Conservation (phyloP, 2,888 invertebrate genomes). For the Cephus rjabovi region DNA sequence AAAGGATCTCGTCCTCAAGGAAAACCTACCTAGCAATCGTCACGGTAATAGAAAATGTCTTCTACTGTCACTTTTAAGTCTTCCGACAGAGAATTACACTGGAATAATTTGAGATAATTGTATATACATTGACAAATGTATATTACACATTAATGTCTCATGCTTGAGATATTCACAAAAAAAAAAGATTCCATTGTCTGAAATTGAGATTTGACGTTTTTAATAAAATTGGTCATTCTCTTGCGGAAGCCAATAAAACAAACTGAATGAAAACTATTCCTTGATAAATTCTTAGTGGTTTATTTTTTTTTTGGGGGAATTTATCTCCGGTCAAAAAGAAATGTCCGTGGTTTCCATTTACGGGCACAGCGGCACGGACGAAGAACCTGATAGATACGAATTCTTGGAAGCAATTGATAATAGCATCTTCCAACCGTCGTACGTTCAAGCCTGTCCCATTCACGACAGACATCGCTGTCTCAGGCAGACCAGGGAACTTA, state of each 20-base stretch:
- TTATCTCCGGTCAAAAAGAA: conserved; percentile 8
- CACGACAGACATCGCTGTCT: conserved; percentile 58
- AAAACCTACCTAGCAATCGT: conserved; percentile 24
- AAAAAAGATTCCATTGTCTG: background rate
- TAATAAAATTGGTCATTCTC: background rate
- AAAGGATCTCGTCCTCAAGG: conserved; percentile 22
- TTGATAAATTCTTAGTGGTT: background rate
- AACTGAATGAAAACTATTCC: background rate
- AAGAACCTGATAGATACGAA: conserved; percentile 38
- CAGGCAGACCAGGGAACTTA: conserved; percentile 57
- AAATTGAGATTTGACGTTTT: background rate
- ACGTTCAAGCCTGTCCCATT: conserved; percentile 55
- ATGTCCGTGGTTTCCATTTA: conserved; percentile 49
- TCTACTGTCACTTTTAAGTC: background rate
- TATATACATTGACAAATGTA: background rate
- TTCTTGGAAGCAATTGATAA: conserved; percentile 42
- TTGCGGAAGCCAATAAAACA: background rate
- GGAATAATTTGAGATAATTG: background rate
- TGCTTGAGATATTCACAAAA: background rate
- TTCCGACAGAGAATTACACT: background rate
- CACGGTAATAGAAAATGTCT: conserved; percentile 31
- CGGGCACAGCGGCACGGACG: conserved; percentile 49
- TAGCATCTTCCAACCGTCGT: conserved; percentile 38
- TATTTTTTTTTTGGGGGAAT: background rate
- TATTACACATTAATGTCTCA: background rate